Percentiles rank a stretch among this genome's conserved stretches.
These are phyloP conservation scores for Chelonus formosanus DNA, from an alignment of 2,888 invertebrate species.

Conservation along the genomic window DNA sequence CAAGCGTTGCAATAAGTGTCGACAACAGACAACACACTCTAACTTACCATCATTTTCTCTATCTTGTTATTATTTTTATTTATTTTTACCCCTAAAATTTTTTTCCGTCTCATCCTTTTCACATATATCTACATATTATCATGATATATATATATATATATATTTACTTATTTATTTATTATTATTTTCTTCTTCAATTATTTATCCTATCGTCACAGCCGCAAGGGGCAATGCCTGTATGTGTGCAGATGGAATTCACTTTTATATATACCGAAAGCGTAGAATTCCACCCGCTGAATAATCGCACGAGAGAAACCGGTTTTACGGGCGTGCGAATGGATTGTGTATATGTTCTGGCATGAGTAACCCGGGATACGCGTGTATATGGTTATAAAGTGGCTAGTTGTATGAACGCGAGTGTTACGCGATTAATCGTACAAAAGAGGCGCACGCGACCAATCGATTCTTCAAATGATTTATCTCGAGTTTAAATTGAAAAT, in stretches of 20 bases:
- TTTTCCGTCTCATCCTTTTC: no score
- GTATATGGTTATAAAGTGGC: constrained; percentile 15
- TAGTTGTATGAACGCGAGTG: constrained; percentile 17
- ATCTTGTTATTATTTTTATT: constrained; percentile 2
- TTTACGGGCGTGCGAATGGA: constrained; percentile 29
- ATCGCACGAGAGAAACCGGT: constrained; percentile 39
- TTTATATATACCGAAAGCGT: constrained; percentile 39
- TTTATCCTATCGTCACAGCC: constrained; percentile 12
- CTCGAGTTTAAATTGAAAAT: constrained; percentile 3
- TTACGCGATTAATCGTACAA: constrained; percentile 21
- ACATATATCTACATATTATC: no score
- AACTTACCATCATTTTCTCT: constrained; percentile 6
- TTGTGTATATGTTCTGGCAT: background rate
- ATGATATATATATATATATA: no score
- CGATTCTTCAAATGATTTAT: constrained; percentile 17
- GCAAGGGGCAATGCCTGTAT: background rate
- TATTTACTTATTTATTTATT: no score
- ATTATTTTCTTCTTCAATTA: constrained; percentile 2
- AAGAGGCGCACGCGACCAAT: constrained; percentile 6
- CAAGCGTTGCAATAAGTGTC: constrained; percentile 11
- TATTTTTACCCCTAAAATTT: no score
- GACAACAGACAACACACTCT: constrained; percentile 11
- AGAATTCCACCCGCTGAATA: constrained; percentile 40
- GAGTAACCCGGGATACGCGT: constrained; percentile 8
- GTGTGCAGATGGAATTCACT: constrained; percentile 39